Conservation (phyloP, 1,140 invertebrate genomes). For the Drosophila eugracilis region DNA sequence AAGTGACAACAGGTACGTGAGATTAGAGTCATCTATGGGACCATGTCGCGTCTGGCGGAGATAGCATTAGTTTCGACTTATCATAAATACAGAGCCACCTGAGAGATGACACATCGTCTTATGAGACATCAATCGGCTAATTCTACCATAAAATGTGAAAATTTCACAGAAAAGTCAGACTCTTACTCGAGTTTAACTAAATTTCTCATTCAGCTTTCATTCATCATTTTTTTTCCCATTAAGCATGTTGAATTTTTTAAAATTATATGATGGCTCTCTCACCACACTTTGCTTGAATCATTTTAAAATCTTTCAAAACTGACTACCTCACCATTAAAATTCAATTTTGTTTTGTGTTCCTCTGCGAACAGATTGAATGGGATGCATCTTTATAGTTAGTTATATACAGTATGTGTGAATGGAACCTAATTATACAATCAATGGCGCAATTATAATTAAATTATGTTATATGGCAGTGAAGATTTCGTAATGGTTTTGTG, state of each 20-base stretch:
- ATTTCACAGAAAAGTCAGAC: slow-evolving; percentile 1
- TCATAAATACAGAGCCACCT: slow-evolving; percentile 14
- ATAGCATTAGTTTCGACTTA: slow-evolving; percentile 64
- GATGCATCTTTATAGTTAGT: slow-evolving; percentile 58
- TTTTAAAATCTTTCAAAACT: background rate
- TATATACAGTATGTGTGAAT: slow-evolving; percentile 22
- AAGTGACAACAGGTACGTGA: slow-evolving; percentile 53
- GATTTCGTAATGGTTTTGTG: slow-evolving; percentile 15
- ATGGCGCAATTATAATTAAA: slow-evolving; percentile 38
- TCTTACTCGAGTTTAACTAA: slow-evolving; percentile 1
- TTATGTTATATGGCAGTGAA: slow-evolving; percentile 36
- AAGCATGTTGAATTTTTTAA: too few relatives aligned
- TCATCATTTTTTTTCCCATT: background rate
- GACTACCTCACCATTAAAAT: background rate
- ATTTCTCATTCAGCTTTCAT: slow-evolving; percentile 9
- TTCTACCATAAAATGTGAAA: background rate
- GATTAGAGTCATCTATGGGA: slow-evolving; percentile 58
- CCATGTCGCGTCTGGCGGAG: slow-evolving; percentile 58
- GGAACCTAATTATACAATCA: too few relatives aligned
- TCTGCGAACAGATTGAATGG: slow-evolving; percentile 69
- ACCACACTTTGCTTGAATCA: too few relatives aligned
- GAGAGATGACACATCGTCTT: slow-evolving; percentile 54
- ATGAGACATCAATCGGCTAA: slow-evolving; percentile 37
- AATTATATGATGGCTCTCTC: too few relatives aligned
- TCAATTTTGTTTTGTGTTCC: slow-evolving; percentile 58